Conservation (phyloP, 2,888 invertebrate species). For the Chaetoderma sp. region DNA sequence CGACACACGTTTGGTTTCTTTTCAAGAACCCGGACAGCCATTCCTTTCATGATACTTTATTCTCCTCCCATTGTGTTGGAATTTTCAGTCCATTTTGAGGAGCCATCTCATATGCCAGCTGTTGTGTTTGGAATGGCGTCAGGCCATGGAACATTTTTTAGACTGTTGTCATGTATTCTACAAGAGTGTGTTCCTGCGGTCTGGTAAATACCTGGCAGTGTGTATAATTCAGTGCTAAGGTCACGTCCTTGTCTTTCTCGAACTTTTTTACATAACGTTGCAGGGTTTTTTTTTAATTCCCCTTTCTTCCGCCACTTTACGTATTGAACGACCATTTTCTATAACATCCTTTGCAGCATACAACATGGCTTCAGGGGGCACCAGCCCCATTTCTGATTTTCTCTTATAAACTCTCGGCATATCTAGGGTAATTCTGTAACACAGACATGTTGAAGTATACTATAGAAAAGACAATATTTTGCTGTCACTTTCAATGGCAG, state of each 20-base stretch:
- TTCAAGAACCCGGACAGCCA: not conserved
- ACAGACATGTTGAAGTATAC: too few species aligned
- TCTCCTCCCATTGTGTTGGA: not conserved
- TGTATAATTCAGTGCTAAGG: not conserved
- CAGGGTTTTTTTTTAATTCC: not conserved
- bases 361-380: too few species aligned
- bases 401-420: too few species aligned
- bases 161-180: not conserved
- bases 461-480: too few species aligned
- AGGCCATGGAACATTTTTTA: slow-evolving; percentile 7
- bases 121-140: not conserved
- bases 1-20: not conserved
- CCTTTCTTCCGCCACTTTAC: not conserved
- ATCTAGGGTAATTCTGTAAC: too few species aligned
- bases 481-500: too few species aligned
- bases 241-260: not conserved
- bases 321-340: too few species aligned
- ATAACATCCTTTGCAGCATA: too few species aligned
- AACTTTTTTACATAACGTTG: not conserved
- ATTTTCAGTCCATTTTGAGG: not conserved
- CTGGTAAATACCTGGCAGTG: not conserved
- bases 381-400: too few species aligned
- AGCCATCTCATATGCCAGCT: not conserved
- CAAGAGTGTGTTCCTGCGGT: not conserved
- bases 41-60: not conserved